These are phyloP conservation scores for Kryptopterus vitreolus DNA, from an alignment of 2,797 vertebrate genomes.

Conservation along the genomic window DNA sequence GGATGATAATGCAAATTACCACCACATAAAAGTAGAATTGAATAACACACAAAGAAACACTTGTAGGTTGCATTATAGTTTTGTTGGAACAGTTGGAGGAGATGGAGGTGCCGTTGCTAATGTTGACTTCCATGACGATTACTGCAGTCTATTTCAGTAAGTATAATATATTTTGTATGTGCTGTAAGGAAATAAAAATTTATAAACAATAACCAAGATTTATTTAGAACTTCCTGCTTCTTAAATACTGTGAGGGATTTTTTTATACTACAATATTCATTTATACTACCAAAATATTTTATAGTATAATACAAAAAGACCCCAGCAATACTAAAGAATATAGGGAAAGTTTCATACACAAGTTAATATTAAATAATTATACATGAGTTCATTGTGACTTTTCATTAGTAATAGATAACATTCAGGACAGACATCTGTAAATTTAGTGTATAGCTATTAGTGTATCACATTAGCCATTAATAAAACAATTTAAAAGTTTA, in stretches of 20 bases:
- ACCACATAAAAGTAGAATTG: neutral
- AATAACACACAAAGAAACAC: neutral
- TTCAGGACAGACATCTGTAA: neutral
- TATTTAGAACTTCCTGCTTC: neutral
- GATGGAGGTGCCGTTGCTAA: neutral
- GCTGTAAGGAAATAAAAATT: neutral
- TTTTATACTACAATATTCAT: too few relatives aligned
- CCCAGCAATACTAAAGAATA: neutral
- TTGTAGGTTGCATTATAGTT: neutral
- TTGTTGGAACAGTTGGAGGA: conserved; percentile 5
- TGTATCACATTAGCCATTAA: neutral
- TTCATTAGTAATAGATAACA: neutral
- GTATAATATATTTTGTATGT: neutral
- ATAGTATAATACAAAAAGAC: neutral
- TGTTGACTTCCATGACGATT: neutral
- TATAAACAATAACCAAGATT: neutral
- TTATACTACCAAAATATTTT: neutral
- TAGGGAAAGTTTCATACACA: too few relatives aligned
- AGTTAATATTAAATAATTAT: neutral
- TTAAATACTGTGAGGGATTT: too few relatives aligned
- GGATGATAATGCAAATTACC: neutral
- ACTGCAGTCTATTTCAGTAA: neutral
- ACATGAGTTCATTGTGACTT: neutral
- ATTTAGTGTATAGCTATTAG: neutral
- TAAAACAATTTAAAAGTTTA: neutral